These are phyloP conservation scores for Ericerus pela DNA, from an alignment of 1,140 invertebrate species.

Conservation along the genomic window DNA sequence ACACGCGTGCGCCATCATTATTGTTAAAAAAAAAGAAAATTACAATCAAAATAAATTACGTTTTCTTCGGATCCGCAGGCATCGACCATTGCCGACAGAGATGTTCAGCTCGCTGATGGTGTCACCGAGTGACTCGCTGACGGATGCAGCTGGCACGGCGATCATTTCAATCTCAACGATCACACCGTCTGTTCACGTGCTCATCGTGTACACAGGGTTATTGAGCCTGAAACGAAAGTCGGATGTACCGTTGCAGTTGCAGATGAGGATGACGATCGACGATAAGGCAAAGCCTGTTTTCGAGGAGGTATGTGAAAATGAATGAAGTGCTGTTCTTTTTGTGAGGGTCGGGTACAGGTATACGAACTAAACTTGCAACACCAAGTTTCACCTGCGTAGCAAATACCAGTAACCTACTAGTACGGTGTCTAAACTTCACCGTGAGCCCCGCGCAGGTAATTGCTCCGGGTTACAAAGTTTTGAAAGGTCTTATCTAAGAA, in stretches of 20 bases:
- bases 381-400: too few species aligned
- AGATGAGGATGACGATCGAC: constrained; percentile 47
- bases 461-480: too few species aligned
- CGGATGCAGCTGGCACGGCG: constrained; percentile 63
- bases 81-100: constrained; percentile 50
- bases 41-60: too few species aligned
- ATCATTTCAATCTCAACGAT: constrained; percentile 62
- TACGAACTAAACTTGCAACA: too few species aligned
- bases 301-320: constrained; percentile 50
- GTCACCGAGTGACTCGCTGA: constrained; percentile 28
- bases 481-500: too few species aligned
- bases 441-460: too few species aligned
- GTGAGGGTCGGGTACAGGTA: too few species aligned
- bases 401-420: too few species aligned
- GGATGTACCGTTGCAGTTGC: constrained; percentile 50
- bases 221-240: constrained; percentile 46
- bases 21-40: constrained; percentile 6
- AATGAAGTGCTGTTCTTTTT: too few species aligned
- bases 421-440: too few species aligned
- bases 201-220: constrained; percentile 65
- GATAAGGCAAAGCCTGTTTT: constrained; percentile 54
- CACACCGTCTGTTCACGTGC: constrained; percentile 62
- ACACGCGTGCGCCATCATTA: too few species aligned
- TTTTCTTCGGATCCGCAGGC: too few species aligned
- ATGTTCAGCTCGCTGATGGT: constrained; percentile 55